phyloP scores from a whole-genome alignment of 1,140 invertebrate species.

The Heliconius melpomene region DNA sequence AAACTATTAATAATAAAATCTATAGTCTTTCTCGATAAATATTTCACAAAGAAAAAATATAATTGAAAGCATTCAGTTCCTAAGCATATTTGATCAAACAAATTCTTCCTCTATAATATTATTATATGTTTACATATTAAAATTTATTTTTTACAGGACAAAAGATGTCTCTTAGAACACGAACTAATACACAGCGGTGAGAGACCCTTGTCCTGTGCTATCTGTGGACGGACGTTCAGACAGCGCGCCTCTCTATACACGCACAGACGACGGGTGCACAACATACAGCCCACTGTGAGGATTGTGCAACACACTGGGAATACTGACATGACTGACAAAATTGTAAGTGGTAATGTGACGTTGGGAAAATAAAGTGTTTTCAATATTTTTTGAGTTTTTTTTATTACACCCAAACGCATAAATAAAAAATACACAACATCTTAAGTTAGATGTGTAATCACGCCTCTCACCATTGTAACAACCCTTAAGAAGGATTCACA shows the following conservation, averaged over 20 bases:
- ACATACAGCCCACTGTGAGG: constrained; percentile 4
- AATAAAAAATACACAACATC: too few relatives aligned
- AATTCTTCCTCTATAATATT: too few relatives aligned
- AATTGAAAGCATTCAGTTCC: too few relatives aligned
- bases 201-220: constrained; percentile 81
- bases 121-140: neutral
- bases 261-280: constrained; percentile 51
- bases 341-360: neutral
- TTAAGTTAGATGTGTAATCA: too few relatives aligned
- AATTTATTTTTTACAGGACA: constrained; percentile 49
- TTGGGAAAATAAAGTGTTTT: neutral
- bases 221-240: constrained; percentile 76
- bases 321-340: neutral
- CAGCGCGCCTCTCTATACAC: constrained; percentile 59
- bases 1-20: too few relatives aligned
- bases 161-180: constrained; percentile 61
- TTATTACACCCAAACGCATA: too few relatives aligned
- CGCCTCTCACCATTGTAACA: too few relatives aligned
- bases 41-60: too few relatives aligned
- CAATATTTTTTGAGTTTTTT: neutral
- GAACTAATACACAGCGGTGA: constrained; percentile 83
- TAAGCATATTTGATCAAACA: too few relatives aligned
- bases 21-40: too few relatives aligned
- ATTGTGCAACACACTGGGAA: neutral
- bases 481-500: too few relatives aligned